These are phyloP conservation scores for Euspilapteryx auroguttella DNA, from an alignment of 2,888 invertebrate genomes.

Conservation along the genomic window DNA sequence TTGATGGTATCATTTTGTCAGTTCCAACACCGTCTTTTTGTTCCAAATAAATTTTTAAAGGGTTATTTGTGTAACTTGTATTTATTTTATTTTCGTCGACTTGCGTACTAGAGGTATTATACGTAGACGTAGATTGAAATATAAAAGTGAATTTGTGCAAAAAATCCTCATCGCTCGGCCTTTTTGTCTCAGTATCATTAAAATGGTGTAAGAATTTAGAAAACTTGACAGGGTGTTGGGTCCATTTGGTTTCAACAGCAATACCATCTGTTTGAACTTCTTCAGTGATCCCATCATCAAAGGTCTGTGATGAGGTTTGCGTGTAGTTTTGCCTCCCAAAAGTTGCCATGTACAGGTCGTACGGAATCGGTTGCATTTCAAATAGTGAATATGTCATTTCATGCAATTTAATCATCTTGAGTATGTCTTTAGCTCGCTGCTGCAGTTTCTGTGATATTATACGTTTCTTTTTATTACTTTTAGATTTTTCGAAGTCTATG, in stretches of 20 bases:
- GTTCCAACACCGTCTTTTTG: constrained; percentile 41
- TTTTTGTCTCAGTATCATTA: constrained; percentile 15
- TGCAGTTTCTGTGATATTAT: constrained; percentile 22
- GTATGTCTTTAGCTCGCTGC: constrained; percentile 36
- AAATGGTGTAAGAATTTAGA: constrained; percentile 13
- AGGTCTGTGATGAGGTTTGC: constrained; percentile 40
- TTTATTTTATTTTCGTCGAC: constrained; percentile 10
- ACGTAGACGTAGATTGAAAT: too few species aligned
- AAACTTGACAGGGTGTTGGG: constrained; percentile 41
- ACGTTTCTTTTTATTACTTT: constrained; percentile 26
- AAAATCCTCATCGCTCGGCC: constrained; percentile 17
- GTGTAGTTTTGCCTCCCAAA: constrained; percentile 39
- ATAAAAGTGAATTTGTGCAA: constrained; percentile 24
- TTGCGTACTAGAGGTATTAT: too few species aligned
- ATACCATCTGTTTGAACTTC: constrained; percentile 43
- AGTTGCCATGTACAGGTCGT: constrained; percentile 32
- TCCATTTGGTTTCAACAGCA: constrained; percentile 30
- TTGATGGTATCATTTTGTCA: constrained; percentile 28
- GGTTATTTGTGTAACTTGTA: constrained; percentile 24
- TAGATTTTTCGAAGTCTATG: constrained; percentile 39
- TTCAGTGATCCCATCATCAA: constrained; percentile 37
- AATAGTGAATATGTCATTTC: constrained; percentile 41
- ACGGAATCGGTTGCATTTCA: constrained; percentile 51
- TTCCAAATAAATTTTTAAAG: constrained; percentile 36
- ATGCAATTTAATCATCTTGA: constrained; percentile 41